Conservation (phyloP, 2,888 invertebrate species). For the Mesoligia furuncula region DNA sequence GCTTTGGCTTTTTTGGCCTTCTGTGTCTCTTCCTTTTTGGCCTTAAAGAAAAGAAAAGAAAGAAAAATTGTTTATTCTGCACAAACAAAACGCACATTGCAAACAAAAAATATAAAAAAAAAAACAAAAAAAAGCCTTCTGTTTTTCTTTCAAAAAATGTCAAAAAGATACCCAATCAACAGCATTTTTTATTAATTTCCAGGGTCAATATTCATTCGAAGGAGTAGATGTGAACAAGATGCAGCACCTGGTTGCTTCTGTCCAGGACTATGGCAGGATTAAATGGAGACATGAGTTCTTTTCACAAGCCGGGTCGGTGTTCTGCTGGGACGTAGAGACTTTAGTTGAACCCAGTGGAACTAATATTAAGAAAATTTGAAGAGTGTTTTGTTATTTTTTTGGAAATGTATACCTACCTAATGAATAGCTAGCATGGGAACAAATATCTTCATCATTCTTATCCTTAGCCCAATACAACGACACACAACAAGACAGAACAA, state of each 20-base stretch:
- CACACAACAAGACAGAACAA: too few species aligned
- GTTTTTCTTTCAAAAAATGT: not conserved
- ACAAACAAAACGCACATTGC: too few species aligned
- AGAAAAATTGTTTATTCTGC: too few species aligned
- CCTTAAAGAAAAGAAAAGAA: too few species aligned
- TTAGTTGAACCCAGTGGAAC: not conserved
- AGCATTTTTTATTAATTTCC: not conserved
- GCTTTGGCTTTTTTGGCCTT: not conserved
- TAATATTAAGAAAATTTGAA: not conserved
- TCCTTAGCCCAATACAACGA: too few species aligned
- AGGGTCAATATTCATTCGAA: conserved; percentile 1
- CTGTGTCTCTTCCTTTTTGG: not conserved
- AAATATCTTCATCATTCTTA: too few species aligned
- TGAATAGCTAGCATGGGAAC: too few species aligned
- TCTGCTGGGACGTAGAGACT: conserved; percentile 17
- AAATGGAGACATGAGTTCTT: conserved; percentile 61
- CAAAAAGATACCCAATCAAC: not conserved
- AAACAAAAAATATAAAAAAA: too few species aligned
- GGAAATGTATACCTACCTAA: not conserved
- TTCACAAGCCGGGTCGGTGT: conserved; percentile 39
- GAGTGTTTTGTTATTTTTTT: not conserved
- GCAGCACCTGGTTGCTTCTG: not conserved
- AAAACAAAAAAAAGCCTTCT: not conserved
- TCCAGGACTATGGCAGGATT: conserved; percentile 58
- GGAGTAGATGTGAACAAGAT: conserved; percentile 2